A percentile compares a stretch with the other conserved stretches of the same genome.
These are phyloP conservation scores for Datnioides undecimradiatus DNA, from an alignment of 2,113 vertebrate genomes.

Conservation along the genomic window DNA sequence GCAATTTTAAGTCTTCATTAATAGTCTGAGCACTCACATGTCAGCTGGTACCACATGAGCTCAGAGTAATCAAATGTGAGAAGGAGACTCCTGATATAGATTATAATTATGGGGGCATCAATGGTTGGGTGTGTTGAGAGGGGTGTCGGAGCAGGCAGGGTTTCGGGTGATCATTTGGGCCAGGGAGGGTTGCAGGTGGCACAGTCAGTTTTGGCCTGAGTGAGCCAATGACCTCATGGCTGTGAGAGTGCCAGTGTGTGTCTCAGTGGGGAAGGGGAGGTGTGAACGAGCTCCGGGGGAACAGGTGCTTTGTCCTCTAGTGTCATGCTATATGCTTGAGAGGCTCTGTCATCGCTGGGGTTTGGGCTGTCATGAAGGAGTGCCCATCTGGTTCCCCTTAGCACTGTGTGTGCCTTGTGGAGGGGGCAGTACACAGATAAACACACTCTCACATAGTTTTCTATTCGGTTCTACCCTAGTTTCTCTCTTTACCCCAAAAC, in stretches of 20 bases:
- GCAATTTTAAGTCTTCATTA: slow-evolving; percentile 5
- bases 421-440: slow-evolving; percentile 27
- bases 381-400: slow-evolving; percentile 76
- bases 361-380: slow-evolving; percentile 58
- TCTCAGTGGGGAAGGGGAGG: slow-evolving; percentile 43
- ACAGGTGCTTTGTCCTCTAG: slow-evolving; percentile 81
- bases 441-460: slow-evolving; percentile 18
- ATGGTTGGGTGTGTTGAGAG: not conserved
- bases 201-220: slow-evolving; percentile 53
- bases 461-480: not conserved
- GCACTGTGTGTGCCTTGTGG: slow-evolving; percentile 21
- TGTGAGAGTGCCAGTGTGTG: slow-evolving; percentile 63
- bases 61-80: slow-evolving; percentile 12
- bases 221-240: slow-evolving; percentile 72
- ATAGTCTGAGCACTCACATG: not conserved
- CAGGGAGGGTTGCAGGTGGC: slow-evolving; percentile 56
- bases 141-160: slow-evolving; percentile 17
- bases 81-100: slow-evolving; percentile 36
- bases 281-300: slow-evolving; percentile 50
- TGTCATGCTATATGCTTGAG: slow-evolving; percentile 76
- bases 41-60: not conserved
- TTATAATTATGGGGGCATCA: slow-evolving; percentile 37
- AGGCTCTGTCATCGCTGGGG: slow-evolving; percentile 63
- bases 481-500: not conserved
- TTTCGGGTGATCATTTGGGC: slow-evolving; percentile 53